phyloP scores from a whole-genome alignment of 1,140 invertebrate genomes.

The Gerris buenoi region DNA sequence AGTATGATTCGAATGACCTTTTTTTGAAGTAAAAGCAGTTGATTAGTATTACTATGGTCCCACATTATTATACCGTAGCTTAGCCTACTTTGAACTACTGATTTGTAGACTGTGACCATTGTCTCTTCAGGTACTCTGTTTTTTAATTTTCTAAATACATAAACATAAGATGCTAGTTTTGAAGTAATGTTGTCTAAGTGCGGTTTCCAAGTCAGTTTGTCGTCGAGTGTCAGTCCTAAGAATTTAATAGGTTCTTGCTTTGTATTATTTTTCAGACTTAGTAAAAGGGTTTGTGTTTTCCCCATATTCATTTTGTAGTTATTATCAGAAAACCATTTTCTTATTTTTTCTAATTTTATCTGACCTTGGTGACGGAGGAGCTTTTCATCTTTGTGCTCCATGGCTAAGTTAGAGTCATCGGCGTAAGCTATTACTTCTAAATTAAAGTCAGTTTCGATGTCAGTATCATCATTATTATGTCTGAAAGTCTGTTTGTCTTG shows the following conservation, averaged over 20 bases:
- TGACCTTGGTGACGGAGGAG: background rate
- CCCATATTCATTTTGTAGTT: background rate
- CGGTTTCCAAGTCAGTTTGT: background rate
- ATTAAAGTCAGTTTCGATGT: background rate
- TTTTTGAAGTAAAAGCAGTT: background rate
- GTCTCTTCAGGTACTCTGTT: background rate
- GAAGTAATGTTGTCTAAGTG: background rate
- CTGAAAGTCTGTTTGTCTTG: background rate
- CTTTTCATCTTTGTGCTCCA: background rate
- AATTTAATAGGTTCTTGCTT: background rate
- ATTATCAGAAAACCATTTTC: background rate
- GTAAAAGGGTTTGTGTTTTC: background rate
- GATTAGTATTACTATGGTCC: background rate
- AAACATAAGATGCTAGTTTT: background rate
- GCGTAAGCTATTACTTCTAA: background rate
- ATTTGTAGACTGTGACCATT: background rate
- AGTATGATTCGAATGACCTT: background rate
- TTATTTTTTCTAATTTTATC: background rate
- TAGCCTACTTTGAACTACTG: background rate
- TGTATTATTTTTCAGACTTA: background rate
- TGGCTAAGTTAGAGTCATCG: background rate
- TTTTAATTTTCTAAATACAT: background rate
- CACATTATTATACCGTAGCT: background rate
- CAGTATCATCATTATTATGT: background rate
- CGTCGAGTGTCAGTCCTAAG: background rate